phyloP scores from a whole-genome alignment of 2,797 vertebrate genomes.

The Podargus strigoides region DNA sequence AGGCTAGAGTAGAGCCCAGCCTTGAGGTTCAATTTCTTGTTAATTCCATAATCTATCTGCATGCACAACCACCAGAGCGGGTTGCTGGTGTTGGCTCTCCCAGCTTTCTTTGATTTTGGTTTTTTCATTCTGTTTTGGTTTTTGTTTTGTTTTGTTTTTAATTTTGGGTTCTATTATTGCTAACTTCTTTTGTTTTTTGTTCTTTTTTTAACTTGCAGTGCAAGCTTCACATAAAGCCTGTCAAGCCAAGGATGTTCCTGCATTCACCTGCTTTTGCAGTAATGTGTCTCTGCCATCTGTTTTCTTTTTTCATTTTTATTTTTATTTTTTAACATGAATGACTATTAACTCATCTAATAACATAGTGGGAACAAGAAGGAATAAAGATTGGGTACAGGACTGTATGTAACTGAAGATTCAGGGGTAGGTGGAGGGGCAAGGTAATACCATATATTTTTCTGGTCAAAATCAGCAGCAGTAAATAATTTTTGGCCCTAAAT shows the following conservation, averaged over 20 bases:
- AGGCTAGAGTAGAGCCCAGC: neutral
- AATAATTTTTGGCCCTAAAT: slow-evolving; percentile 1
- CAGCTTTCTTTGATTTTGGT: neutral
- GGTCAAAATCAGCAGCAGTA: neutral
- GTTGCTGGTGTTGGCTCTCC: slow-evolving; percentile 63
- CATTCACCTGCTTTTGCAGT: slow-evolving; percentile 85
- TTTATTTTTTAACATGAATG: slow-evolving; percentile 66
- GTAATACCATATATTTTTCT: neutral
- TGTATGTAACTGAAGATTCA: neutral
- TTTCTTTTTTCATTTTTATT: slow-evolving; percentile 31
- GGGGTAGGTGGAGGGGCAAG: neutral
- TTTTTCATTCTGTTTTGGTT: no score
- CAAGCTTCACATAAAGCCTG: slow-evolving; percentile 87
- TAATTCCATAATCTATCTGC: slow-evolving; percentile 52
- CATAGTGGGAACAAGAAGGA: slow-evolving; percentile 59
- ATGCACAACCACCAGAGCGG: slow-evolving; percentile 44
- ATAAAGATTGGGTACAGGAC: slow-evolving; percentile 19
- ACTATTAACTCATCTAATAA: slow-evolving; percentile 75
- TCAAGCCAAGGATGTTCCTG: slow-evolving; percentile 83
- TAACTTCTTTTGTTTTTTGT: slow-evolving; percentile 76
- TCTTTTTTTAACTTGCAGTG: slow-evolving; percentile 84
- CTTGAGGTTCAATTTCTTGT: slow-evolving; percentile 8
- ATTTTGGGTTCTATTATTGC: slow-evolving; percentile 70
- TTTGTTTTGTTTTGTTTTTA: neutral
- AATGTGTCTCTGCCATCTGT: slow-evolving; percentile 78